A percentile compares a stretch with the other conserved stretches of the same genome.
Conservation (phyloP, 1,140 invertebrate genomes). For the Habropoda laboriosa region DNA sequence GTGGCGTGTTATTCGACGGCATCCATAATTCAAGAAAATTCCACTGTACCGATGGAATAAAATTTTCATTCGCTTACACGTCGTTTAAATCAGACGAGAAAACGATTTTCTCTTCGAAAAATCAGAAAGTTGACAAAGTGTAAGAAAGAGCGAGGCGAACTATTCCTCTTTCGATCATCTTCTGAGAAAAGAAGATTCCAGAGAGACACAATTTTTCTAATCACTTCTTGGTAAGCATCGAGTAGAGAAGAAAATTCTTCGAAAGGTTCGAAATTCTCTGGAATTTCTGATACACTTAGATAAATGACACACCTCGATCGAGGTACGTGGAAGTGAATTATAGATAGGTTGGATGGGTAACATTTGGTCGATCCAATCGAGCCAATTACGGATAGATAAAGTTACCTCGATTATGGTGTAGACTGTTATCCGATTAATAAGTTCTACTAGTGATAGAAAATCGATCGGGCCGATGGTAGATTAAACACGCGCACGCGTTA, state of each 20-base stretch:
- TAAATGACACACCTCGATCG: slow-evolving; percentile 4
- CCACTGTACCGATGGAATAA: no score
- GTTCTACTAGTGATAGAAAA: neutral
- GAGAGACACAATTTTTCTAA: neutral
- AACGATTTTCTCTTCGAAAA: no score
- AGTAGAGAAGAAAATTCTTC: neutral
- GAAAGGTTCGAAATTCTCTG: neutral
- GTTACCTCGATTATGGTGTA: slow-evolving; percentile 7
- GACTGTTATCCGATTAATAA: slow-evolving; percentile 35
- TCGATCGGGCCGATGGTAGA: slow-evolving; percentile 13
- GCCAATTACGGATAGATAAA: slow-evolving; percentile 34
- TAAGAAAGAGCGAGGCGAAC: no score
- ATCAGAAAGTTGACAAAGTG: no score
- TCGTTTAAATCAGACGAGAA: neutral
- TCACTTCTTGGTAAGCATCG: no score
- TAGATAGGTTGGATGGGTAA: neutral
- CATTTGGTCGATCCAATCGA: slow-evolving; percentile 16
- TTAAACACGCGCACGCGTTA: slow-evolving; percentile 12
- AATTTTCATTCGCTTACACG: neutral
- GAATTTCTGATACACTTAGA: neutral
- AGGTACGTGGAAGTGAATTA: slow-evolving; percentile 23
- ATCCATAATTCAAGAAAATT: neutral
- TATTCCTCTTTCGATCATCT: neutral
- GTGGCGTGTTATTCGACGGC: neutral
- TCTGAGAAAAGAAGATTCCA: neutral